A percentile compares a stretch with the other conserved stretches of the same genome.
Evolutionary conservation across 2,113 vertebrate genomes (phyloP).

Genomic region (Etia nguti): DNA sequence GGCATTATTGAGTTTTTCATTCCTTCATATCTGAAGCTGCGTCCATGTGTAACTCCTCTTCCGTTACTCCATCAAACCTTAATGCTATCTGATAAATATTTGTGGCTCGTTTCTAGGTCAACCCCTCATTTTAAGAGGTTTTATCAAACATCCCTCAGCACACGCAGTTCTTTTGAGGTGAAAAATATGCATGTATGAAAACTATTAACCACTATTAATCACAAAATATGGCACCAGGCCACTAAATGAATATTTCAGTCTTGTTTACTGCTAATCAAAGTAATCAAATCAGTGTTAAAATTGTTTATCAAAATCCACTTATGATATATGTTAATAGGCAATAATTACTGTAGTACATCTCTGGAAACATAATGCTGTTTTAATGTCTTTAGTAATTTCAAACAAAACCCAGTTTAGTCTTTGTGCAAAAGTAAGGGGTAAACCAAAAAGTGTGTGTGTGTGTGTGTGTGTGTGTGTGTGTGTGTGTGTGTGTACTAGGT

Average conservation of each 20-base stretch:
- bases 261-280: not conserved
- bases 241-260: not conserved
- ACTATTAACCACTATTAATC: not conserved
- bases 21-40: conserved; percentile 43
- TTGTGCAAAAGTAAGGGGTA: not conserved
- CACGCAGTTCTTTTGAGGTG: not conserved
- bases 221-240: not conserved
- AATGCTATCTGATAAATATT: conserved; percentile 57
- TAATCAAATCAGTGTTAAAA: not conserved
- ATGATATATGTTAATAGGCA: not conserved
- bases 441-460: not conserved
- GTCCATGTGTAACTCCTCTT: conserved; percentile 37
- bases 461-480: too few species aligned
- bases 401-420: not conserved
- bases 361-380: not conserved
- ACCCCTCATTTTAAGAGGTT: conserved; percentile 21
- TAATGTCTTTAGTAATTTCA: not conserved
- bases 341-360: not conserved
- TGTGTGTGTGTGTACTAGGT: too few species aligned
- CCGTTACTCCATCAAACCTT: conserved; percentile 32
- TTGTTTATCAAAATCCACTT: not conserved
- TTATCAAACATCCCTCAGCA: conserved; percentile 16
- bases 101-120: conserved; percentile 48
- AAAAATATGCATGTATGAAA: conserved; percentile 14
- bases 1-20: conserved; percentile 38